Evolutionary conservation across 64 coral and sea anemone genomes (phyloP), one percentile per base, ranked within the genome.

Genomic region (Porites lutea): DNA sequence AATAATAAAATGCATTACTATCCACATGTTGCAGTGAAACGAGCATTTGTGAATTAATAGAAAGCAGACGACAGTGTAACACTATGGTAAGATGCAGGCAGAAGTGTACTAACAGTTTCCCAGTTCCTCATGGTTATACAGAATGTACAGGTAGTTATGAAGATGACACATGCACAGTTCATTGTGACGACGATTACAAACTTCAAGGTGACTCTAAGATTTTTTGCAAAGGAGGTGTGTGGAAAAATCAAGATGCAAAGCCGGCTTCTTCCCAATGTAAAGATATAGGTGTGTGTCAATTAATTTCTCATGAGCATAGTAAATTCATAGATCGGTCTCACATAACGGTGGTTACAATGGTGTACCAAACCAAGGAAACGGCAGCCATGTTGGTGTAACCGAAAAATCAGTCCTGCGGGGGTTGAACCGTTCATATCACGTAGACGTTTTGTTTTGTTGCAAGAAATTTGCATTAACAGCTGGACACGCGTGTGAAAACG

Each of bases 11-110:
- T 37, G 27, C 6, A 5, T 46, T 77, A 13, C 7, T 21, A 14
- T 5, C 47, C 1, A 37, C 27, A 37, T 77, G 8, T 45, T 13
- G 4, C 11, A 37, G n/a, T 37, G 23, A 10, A 37, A 37, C 18
- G 5, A 87, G 18, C 55, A 78, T 74, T 13, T 89, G 74, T 37
- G 65, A 7, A 1, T 18, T 70, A 49, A 46, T 59, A 23, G 15
- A 15, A 0, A 19, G 20, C 4, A 82, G 47, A 8, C 89, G 72
- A 21, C 3, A 73, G 8, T 91, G 89, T 82, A 50, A 46, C 14
- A 82, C 46, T 13, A 91, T 18, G 89, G 19, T 91, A 54, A 77
- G 66, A n/a, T 91, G 89, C 20, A 80, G 77, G 72, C 75, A 82
- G 50, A 82, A 9, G 51, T 91, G 89, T 72, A 16, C 43, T 53